A percentile compares a stretch with the other conserved stretches of the same genome.
phyloP scores from a whole-genome alignment of 1,140 invertebrate species.

The Drosophila punjabiensis region DNA sequence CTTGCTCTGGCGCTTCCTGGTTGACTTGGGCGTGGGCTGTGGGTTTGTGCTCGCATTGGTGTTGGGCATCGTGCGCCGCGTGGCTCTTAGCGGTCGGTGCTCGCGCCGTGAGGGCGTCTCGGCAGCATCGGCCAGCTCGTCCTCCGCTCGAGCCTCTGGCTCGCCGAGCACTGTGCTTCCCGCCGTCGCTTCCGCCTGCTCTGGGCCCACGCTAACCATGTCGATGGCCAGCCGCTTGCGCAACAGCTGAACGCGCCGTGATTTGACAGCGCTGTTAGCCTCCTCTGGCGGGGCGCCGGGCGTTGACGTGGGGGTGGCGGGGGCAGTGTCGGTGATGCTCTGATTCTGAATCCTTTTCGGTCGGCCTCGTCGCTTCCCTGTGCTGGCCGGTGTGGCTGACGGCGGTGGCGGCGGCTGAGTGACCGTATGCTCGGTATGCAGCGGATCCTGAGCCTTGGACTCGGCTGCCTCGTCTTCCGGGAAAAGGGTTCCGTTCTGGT shows the following conservation, averaged over 20 bases:
- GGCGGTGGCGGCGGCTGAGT: background rate
- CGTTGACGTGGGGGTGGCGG: conserved; percentile 14
- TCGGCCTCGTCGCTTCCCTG: conserved; percentile 62
- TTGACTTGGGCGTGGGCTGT: conserved; percentile 49
- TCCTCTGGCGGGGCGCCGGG: conserved; percentile 19
- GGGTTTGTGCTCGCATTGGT: conserved; percentile 3
- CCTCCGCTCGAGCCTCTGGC: conserved; percentile 1
- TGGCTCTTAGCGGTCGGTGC: conserved; percentile 53
- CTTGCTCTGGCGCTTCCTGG: conserved; percentile 66
- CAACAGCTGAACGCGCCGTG: conserved; percentile 73
- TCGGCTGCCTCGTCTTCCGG: background rate
- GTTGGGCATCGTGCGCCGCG: conserved; percentile 52
- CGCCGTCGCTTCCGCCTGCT: conserved; percentile 5
- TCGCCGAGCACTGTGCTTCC: background rate
- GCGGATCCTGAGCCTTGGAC: conserved; percentile 14
- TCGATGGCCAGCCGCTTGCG: conserved; percentile 81
- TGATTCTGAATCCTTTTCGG: conserved; percentile 61
- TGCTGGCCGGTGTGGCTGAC: conserved; percentile 24
- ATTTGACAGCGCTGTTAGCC: conserved; percentile 55
- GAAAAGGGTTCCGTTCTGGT: conserved; percentile 40
- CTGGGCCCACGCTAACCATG: conserved; percentile 69
- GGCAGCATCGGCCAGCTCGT: background rate
- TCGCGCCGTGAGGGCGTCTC: conserved; percentile 48
- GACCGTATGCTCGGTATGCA: background rate
- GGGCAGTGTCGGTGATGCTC: background rate